A percentile compares a stretch with the other conserved stretches of the same genome.
phyloP scores from a whole-genome alignment of 2,888 invertebrate species.

The Diaperis boleti region DNA sequence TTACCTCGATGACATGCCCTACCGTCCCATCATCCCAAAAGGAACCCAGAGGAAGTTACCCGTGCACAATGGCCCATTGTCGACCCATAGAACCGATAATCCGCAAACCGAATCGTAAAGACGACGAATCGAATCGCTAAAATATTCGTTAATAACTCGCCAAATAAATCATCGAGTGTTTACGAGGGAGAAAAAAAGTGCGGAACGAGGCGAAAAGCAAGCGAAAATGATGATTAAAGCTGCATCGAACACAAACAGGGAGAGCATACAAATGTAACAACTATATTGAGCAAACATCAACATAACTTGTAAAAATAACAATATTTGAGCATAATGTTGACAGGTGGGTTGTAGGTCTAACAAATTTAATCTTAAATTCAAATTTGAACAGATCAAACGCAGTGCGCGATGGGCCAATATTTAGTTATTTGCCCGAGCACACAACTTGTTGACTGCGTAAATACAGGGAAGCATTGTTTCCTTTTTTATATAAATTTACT shows the following conservation, averaged over 20 bases:
- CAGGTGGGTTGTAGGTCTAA: slow-evolving; percentile 66
- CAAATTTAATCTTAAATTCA: slow-evolving; percentile 68
- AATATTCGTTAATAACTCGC: slow-evolving; percentile 38
- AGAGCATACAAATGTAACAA: slow-evolving; percentile 46
- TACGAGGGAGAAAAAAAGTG: slow-evolving; percentile 14
- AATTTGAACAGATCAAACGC: slow-evolving; percentile 68
- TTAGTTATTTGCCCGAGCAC: slow-evolving; percentile 67
- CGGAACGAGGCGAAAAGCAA: slow-evolving; percentile 30
- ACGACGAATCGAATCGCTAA: slow-evolving; percentile 32
- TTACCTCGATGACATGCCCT: too few species aligned
- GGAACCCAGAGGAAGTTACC: slow-evolving; percentile 28
- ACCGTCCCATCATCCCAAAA: slow-evolving; percentile 17
- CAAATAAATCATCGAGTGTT: slow-evolving; percentile 32
- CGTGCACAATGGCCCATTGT: slow-evolving; percentile 28
- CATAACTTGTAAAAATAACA: slow-evolving; percentile 63
- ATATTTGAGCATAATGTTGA: slow-evolving; percentile 65
- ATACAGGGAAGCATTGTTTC: slow-evolving; percentile 64
- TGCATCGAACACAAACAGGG: slow-evolving; percentile 33
- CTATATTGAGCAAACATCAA: slow-evolving; percentile 60
- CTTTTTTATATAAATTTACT: slow-evolving; percentile 59
- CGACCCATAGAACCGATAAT: slow-evolving; percentile 23
- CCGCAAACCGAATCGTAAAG: slow-evolving; percentile 33
- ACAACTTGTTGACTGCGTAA: slow-evolving; percentile 67
- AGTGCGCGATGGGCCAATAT: slow-evolving; percentile 66
- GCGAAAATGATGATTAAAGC: slow-evolving; percentile 39